Evolutionary conservation across 1,140 invertebrate species (phyloP).

Genomic region (Neuroterus valhalla): DNA sequence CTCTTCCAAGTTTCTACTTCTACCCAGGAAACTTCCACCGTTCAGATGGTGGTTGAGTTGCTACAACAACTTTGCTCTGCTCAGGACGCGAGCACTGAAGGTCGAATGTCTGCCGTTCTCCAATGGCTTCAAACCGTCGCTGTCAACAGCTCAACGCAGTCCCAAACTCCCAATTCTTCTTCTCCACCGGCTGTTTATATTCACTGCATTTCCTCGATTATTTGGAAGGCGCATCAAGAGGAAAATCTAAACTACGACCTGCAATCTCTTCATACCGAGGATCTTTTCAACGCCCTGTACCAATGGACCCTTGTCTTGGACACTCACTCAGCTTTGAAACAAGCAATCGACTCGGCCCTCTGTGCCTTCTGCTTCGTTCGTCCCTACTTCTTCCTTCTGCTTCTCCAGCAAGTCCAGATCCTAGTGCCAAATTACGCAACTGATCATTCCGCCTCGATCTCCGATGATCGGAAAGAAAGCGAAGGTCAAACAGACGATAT

Average conservation of each 20-base stretch:
- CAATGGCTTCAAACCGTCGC: conserved; percentile 79
- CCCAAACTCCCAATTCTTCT: conserved; percentile 55
- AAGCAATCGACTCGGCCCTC: conserved; percentile 85
- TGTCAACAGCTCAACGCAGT: conserved; percentile 60
- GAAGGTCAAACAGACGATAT: conserved; percentile 82
- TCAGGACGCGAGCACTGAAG: conserved; percentile 72
- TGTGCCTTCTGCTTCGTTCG: conserved; percentile 90
- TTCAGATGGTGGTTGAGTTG: conserved; percentile 87
- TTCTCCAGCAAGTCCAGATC: conserved; percentile 84
- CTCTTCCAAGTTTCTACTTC: conserved; percentile 64
- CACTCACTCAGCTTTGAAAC: conserved; percentile 83
- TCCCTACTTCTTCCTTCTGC: conserved; percentile 83
- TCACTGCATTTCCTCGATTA: conserved; percentile 85
- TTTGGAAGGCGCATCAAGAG: conserved; percentile 85
- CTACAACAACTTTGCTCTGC: conserved; percentile 84
- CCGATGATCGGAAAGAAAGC: conserved; percentile 78
- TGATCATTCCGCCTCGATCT: conserved; percentile 76
- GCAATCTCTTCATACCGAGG: conserved; percentile 79
- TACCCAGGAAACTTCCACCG: conserved; percentile 70
- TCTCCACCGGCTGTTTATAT: conserved; percentile 77
- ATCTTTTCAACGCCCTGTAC: conserved; percentile 83
- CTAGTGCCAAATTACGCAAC: conserved; percentile 76
- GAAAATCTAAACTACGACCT: conserved; percentile 78
- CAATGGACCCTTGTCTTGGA: conserved; percentile 84
- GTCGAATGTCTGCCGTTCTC: conserved; percentile 77